Evolutionary conservation across 2,113 vertebrate genomes (phyloP).

Genomic region (Ciconia boyciana): DNA sequence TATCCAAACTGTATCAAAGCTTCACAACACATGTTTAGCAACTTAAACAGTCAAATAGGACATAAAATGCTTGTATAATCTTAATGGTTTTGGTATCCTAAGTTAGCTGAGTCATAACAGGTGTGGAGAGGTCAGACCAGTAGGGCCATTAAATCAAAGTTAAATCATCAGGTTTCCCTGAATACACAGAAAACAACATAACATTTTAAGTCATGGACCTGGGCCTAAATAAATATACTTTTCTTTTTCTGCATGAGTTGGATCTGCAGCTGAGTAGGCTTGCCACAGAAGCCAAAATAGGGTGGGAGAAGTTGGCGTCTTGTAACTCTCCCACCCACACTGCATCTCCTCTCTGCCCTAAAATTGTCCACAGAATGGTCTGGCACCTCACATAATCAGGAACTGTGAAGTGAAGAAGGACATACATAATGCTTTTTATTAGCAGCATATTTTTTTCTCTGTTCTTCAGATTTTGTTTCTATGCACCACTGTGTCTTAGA

Average conservation of each 20-base stretch:
- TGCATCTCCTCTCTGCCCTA: neutral
- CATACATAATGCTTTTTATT: neutral
- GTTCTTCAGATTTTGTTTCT: neutral
- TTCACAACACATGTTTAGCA: neutral
- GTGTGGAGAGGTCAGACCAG: neutral
- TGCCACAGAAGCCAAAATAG: neutral
- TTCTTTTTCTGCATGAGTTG: neutral
- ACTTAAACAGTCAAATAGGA: neutral
- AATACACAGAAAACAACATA: neutral
- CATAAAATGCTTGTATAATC: neutral
- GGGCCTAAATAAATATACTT: neutral
- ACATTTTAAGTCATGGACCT: neutral
- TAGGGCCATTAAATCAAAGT: neutral
- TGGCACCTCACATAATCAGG: neutral
- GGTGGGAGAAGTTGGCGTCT: neutral
- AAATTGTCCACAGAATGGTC: neutral
- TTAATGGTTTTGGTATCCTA: neutral
- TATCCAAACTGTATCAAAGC: neutral
- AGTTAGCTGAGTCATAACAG: neutral
- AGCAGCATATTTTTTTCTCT: rapidly evolving
- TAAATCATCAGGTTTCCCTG: neutral
- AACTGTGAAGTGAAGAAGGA: neutral
- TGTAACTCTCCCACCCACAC: neutral
- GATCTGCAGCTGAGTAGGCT: neutral
- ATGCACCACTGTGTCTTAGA: neutral